Base-by-base conservation (phyloP, 2,113 vertebrate genomes). In the Struthio camelus region DNA sequence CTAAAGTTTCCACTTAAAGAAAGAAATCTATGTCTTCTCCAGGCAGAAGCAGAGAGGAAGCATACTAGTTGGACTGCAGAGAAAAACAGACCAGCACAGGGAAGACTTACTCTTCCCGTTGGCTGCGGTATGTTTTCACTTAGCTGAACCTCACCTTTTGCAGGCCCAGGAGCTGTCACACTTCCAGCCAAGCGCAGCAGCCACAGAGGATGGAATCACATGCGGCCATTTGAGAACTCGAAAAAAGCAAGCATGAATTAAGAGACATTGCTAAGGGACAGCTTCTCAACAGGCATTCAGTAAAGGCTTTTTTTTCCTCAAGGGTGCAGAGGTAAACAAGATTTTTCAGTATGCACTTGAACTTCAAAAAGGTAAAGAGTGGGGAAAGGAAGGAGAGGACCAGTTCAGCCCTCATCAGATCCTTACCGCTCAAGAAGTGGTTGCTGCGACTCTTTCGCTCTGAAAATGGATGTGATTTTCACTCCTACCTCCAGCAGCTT, bases 151-250 rank as follows among this genome's bases (percentile, higher is more conserved):
- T 54, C 25, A 38, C 77, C 66, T 69, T 61, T 40, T 0, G 2
- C n/a, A 64, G 64, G 58, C 42, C 70, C 42, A 54, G 72, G 62
- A 76, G 23, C 54, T 61, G 23, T 4, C 42, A 36, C 1, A 11
- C 14, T 28, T 81, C 46, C 59, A 87, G 8, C 46, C 46, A 77
- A 78, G 27, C 6, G 28, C 82, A 86, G 36, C 51, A 89, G 28
- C 5, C 19, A 1, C 50, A 56, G n/a, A 76, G n/a, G 20, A 34
- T 1, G 28, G 32, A 27, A 62, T 30, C 86, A 54, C 17, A 56
- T 0, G 0, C 8, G 30, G n/a, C 14, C 2, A 2, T 15, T 10
- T 4, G 2, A 89, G 87, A 70, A 11, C 10, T 62, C 64, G 17
- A 36, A n/a, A 72, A 73, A 78, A 4, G 0, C 27, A n/a, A 40